phyloP scores from a whole-genome alignment of 2,888 invertebrate genomes.

The Epistrophe grossulariae region DNA sequence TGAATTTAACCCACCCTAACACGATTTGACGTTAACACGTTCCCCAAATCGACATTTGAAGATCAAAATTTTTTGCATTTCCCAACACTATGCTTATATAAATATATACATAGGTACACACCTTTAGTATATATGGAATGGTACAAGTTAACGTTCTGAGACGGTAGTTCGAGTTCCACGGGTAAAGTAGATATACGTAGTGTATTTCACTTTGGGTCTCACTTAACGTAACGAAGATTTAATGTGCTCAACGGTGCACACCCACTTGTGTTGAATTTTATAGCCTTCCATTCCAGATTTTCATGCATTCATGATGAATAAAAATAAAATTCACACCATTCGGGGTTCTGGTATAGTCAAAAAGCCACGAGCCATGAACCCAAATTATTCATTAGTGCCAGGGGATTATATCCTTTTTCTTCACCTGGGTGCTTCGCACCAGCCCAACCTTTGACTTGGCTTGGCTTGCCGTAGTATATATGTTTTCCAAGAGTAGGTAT shows the following conservation, averaged over 20 bases:
- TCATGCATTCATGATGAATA: slow-evolving; percentile 43
- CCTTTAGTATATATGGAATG: too few relatives aligned
- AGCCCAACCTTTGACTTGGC: slow-evolving; percentile 42
- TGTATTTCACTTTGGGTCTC: slow-evolving; percentile 14
- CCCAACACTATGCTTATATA: background rate
- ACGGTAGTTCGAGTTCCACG: slow-evolving; percentile 16
- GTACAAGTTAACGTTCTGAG: slow-evolving; percentile 37
- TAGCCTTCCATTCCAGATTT: slow-evolving; percentile 14
- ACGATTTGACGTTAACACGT: slow-evolving; percentile 28
- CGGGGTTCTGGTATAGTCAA: background rate
- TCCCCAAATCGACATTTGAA: slow-evolving; percentile 53
- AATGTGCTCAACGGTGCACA: slow-evolving; percentile 38
- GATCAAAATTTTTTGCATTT: slow-evolving; percentile 32
- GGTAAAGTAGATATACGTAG: background rate
- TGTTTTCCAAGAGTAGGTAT: background rate
- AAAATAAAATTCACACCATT: slow-evolving; percentile 58
- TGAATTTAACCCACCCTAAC: slow-evolving; percentile 49
- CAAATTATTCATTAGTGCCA: slow-evolving; percentile 49
- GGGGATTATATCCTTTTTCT: slow-evolving; percentile 64
- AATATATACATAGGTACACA: too few relatives aligned
- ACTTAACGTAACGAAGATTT: slow-evolving; percentile 44
- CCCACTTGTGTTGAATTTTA: slow-evolving; percentile 38
- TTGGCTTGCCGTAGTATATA: slow-evolving; percentile 16
- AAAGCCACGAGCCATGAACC: slow-evolving; percentile 46
- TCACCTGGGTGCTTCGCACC: slow-evolving; percentile 56